Base-by-base conservation (phyloP, 2,888 invertebrate genomes). In the Agrilus biguttatus region DNA sequence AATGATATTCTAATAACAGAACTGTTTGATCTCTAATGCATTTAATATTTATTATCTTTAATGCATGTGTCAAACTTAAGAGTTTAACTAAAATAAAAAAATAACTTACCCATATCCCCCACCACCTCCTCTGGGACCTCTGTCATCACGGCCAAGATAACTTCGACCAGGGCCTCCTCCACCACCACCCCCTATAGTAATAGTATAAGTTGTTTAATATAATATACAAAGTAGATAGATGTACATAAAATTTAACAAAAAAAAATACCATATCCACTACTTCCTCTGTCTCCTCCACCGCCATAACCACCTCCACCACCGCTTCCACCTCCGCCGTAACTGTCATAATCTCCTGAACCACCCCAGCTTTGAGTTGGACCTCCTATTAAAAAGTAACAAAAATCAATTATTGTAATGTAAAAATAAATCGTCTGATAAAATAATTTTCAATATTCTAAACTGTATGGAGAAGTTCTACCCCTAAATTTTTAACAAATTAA, bases 231-330 rank as follows among this genome's bases (percentile, higher is more conserved):
- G 3, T 34, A 4, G 3, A n/a, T 12, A 12, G 3, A n/a, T 3
- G 5, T 34, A 34, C n/a, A 34, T 14, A 6, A 14, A 14, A 35
- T 14, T 7, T 4, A 4, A 35, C 1, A 14, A 14, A 35, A 35
- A 14, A 8, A 35, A 4, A 35, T 14, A 14, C 35, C 76, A 75
- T 64, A 77, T 76, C 76, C 75, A 66, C 67, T 75, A 61, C 72
- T 73, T 65, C 73, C 66, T 64, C 62, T 63, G 63, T 73, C 63
- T 67, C 74, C 47, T 63, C 71, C 55, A 65, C 74, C 65, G 63
- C 73, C 69, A 37, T 74, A 69, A 41, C 74, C 50, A 66, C 74
- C 60, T 61, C 74, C 55, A 42, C 72, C 52, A 67, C 73, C 66
- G 40, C 71, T 69, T 40, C 58, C 73, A 47, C 57, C 60, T 14